Base-by-base conservation (phyloP, 2,113 vertebrate genomes). In the Scytalopus superciliaris region DNA sequence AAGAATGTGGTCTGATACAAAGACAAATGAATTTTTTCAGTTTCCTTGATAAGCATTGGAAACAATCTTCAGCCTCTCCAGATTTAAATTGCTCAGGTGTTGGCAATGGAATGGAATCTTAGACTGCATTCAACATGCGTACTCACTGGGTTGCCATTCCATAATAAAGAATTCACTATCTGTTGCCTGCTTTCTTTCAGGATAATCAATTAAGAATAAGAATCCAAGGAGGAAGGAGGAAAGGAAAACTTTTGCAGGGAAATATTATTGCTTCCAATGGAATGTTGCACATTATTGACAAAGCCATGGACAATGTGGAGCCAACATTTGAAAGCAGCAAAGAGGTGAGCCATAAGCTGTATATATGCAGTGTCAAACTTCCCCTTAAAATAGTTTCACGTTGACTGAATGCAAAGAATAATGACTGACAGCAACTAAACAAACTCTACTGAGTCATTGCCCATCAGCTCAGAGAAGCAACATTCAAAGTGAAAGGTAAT, bases 211-310 rank as follows among this genome's bases (percentile, higher is more conserved):
- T 98, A 35, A 99, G 97, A 74, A 97, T 99, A 86, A 98, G 98
- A 88, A 98, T 99, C 89, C 90, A 97, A 74, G 98, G 98, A 83
- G 98, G 98, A 94, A 98, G 78, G 47, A 98, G 88, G 64, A 99
- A 96, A 89, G 98, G 96, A 12, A 96, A 89, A 42, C 94, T 99
- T 69, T 19, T 99, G 52, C 96, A 98, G 69, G 96, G 98, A 1
- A 97, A 99, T 86, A 79, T 99, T 19, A 56, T 98, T 28, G 99
- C 99, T 45, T 98, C 98, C 53, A 99, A 99, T 16, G 99, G 99
- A 64, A 97, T 99, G 83, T 95, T 99, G 69, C 99, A 99, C 77
- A 96, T 99, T 75, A 98, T 99, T 28, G 98, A 98, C 83, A 98
- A 97, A 95, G 97, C 99, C 70, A 98, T 99, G 98, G 99, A 99